Base-by-base conservation (phyloP, 2,888 invertebrate species). In the Mayetiola destructor region DNA sequence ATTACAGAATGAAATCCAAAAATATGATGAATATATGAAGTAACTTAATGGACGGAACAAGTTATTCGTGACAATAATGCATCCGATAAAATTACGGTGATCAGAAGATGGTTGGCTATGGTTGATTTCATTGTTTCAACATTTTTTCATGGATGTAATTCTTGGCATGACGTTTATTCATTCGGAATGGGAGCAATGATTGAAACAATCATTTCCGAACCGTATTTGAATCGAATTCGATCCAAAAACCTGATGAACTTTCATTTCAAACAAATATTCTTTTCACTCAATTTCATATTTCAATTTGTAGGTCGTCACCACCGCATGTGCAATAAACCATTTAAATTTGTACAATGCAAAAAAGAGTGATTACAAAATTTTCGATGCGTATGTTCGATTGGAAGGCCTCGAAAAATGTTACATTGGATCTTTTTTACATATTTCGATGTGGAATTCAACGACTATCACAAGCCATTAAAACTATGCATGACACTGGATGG, bases 71-170 rank as follows among this genome's bases (percentile, higher is more conserved):
- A 32, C 23, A 53, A 53, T 18, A 32, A 32, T 32, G 8, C 32
- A 12, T 18, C 53, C 1, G 2, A 32, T 9, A 53, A 32, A 53
- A 53, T 53, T 4, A 53, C 53, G 2, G 30, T 53, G 53, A 32
- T 53, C 20, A 30, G 32, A 32, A 32, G 53, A 53, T 16, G 18
- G 16, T 23, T 32, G 30, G 32, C 30, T 2, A 20, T 20, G 8
- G 53, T 53, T 9, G 53, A 53, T 20, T 30, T 53, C 10, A 53
- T 53, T 53, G 53, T 53, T 4, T 53, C 53, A 8, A 32, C 16
- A 20, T 53, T 30, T 30, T 20, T 53, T 10, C 30, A 53, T 32
- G 20, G 20, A 18, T 30, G 30, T 32, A 30, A 53, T 20, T 53
- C 12, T n/a, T 53, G 53, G 53, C 2, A 30, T 20, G 27, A 53